Base-by-base conservation (phyloP, 1,140 invertebrate species). In the Latrodectus geometricus region DNA sequence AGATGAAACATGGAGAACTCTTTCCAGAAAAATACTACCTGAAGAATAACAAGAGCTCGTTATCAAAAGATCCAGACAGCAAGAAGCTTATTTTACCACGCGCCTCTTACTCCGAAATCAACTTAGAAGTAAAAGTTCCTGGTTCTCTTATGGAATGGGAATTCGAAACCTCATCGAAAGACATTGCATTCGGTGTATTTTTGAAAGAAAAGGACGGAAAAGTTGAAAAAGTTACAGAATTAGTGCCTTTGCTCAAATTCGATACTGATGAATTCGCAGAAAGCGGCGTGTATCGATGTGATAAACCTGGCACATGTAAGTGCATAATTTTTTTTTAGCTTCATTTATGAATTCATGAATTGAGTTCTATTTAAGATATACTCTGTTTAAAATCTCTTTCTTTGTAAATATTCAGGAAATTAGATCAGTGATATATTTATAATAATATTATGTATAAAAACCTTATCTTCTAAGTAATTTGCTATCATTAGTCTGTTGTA, bases 81-180 rank as follows among this genome's bases (percentile, higher is more conserved):
- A 68, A 85, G 8, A 85, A 78, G n/a, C 2, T 85, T 9, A 54
- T 65, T 12, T 11, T 85, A 8, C 17, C 74, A 14, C 11, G 83
- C 20, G 73, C 75, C 8, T 52, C 74, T 20, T 77, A 54, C 9
- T 72, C 49, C 12, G 74, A 78, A 69, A 74, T 56, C 12, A 49
- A 70, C 9, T 9, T 85, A 17, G 74, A 77, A 69, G 74, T 85
- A 1, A 48, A 70, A 56, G 83, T 77, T 48, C 15, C 48, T 12
- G 83, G 75, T 5, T 85, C 75, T 14, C 66, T 77, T n/a, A 49
- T 85, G 14, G 83, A 85, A 11, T 85, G 83, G 83, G 83, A 85
- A 23, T 85, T 85, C 20, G 83, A 85, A 77, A 85, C 66, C 15
- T 70, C 76, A 77, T 68, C 15, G 8, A 68, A 74, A 56, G 83